Evolutionary conservation across 2,888 invertebrate species (phyloP).

Genomic region (Junonia oenone): DNA sequence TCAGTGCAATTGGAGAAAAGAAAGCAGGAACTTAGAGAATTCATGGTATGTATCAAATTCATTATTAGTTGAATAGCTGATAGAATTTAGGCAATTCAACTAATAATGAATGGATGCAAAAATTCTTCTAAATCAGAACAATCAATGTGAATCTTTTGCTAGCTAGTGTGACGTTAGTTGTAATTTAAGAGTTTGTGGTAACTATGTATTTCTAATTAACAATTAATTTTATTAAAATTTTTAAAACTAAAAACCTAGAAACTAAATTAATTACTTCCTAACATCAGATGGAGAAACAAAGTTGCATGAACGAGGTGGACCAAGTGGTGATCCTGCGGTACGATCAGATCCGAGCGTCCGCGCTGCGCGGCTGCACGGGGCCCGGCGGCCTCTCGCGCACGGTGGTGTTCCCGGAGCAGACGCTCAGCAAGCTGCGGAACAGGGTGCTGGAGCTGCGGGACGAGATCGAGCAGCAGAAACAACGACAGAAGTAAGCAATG

Average conservation of each 20-base stretch:
- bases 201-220: too few relatives aligned
- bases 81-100: too few relatives aligned
- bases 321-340: constrained; percentile 83
- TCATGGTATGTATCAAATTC: too few relatives aligned
- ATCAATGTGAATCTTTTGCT: too few relatives aligned
- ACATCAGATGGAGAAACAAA: constrained; percentile 87
- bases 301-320: constrained; percentile 87
- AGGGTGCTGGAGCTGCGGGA: constrained; percentile 82
- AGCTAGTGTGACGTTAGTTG: too few relatives aligned
- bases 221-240: too few relatives aligned
- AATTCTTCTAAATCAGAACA: too few relatives aligned
- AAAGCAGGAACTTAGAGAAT: constrained; percentile 81
- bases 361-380: constrained; percentile 62
- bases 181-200: too few relatives aligned
- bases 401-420: constrained; percentile 82
- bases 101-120: too few relatives aligned
- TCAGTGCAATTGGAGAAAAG: constrained; percentile 75
- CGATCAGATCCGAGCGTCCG: constrained; percentile 81
- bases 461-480: constrained; percentile 82
- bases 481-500: constrained; percentile 73
- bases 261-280: too few relatives aligned
- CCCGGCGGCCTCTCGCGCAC: constrained; percentile 60
- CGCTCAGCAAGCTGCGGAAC: constrained; percentile 77
- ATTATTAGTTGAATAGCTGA: too few relatives aligned
- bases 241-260: too few relatives aligned